Percentiles rank a stretch among this genome's conserved stretches.
phyloP scores from a whole-genome alignment of 2,888 invertebrate species.

The Lycia hirtaria region DNA sequence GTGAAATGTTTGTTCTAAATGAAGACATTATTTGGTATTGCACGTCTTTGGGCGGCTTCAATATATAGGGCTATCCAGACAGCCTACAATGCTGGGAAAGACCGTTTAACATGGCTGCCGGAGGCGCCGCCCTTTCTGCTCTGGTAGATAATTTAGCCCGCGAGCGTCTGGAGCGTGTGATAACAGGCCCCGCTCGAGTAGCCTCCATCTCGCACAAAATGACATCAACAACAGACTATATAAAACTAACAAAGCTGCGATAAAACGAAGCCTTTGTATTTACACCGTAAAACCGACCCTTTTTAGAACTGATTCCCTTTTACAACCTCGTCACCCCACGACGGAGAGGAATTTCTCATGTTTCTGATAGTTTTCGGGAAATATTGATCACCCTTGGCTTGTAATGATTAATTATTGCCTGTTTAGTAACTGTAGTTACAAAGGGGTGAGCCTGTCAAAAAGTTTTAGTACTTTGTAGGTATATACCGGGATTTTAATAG shows the following conservation, averaged over 20 bases:
- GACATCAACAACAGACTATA: slow-evolving; percentile 15
- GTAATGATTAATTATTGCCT: slow-evolving; percentile 43
- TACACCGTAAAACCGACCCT: slow-evolving; percentile 16
- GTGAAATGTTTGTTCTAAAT: too few species aligned
- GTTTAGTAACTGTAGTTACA: slow-evolving; percentile 38
- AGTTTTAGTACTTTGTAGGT: slow-evolving; percentile 2
- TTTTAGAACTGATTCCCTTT: slow-evolving; percentile 13
- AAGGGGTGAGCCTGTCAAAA: slow-evolving; percentile 21
- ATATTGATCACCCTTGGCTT: slow-evolving; percentile 35
- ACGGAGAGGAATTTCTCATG: slow-evolving; percentile 12
- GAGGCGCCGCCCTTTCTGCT: slow-evolving; percentile 1
- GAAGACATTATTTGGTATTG: too few species aligned
- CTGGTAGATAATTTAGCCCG: slow-evolving; percentile 9
- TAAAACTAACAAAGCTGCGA: slow-evolving; percentile 26
- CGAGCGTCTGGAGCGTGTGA: slow-evolving; percentile 15
- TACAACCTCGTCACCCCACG: slow-evolving; percentile 3
- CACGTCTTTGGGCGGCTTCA: too few species aligned
- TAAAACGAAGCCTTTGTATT: slow-evolving; percentile 30
- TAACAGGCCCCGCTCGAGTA: slow-evolving; percentile 11
- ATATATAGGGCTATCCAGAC: too few species aligned
- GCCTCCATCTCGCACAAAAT: slow-evolving; percentile 14
- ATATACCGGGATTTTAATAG: neutral
- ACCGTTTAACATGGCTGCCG: neutral
- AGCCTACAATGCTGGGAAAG: neutral
- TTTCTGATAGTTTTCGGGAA: slow-evolving; percentile 38